These are phyloP conservation scores for Dysmachus trigonus DNA, from an alignment of 2,888 invertebrate species.

Conservation along the genomic window DNA sequence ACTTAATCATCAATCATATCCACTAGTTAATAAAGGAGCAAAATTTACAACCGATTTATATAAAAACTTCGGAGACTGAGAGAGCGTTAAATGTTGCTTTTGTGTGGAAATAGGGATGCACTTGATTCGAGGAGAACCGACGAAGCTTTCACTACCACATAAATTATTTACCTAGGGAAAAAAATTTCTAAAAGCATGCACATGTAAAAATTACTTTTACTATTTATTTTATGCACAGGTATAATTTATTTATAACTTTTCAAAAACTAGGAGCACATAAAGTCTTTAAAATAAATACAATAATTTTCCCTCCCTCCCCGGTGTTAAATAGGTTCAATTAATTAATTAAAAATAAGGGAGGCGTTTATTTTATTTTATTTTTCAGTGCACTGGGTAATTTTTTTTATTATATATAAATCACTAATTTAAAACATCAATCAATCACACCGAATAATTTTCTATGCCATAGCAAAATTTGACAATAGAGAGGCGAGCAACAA, in stretches of 20 bases:
- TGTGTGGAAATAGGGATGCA: not conserved
- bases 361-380: not conserved
- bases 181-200: conserved; percentile 32
- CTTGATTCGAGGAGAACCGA: not conserved
- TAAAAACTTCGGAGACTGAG: too few relatives aligned
- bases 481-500: not conserved
- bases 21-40: not conserved
- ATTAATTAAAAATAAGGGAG: not conserved
- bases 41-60: not conserved
- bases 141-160: conserved; percentile 11
- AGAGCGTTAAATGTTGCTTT: not conserved
- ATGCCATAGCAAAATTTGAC: not conserved
- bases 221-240: conserved; percentile 32
- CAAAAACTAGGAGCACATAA: conserved; percentile 12
- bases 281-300: not conserved
- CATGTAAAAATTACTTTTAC: conserved; percentile 30
- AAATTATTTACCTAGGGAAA: conserved; percentile 1
- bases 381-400: not conserved
- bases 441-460: not conserved
- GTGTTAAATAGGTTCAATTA: not conserved
- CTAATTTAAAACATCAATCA: not conserved
- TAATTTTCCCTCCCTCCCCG: not conserved
- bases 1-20: not conserved
- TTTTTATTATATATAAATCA: not conserved
- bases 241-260: conserved; percentile 34